Base-by-base conservation (phyloP, 2,797 vertebrate species). In the Platyrinchus mystaceus region DNA sequence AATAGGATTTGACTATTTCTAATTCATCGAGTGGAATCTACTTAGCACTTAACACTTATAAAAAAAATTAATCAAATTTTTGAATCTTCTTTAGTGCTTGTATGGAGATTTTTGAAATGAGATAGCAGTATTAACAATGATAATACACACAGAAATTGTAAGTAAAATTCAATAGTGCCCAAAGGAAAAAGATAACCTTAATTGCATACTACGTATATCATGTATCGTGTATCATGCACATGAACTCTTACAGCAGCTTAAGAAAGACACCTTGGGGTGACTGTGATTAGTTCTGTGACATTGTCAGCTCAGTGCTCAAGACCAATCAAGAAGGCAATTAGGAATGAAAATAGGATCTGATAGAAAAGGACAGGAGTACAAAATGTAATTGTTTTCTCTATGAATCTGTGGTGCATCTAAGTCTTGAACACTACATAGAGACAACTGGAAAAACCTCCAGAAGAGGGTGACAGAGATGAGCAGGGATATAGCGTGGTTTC, bases 1-100 rank as follows among this genome's bases (percentile, higher is more conserved):
- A 82, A 44, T 10, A 60, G 39, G 32, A 46, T 85, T 69, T 95
- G 67, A 37, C 49, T 67, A 4, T 74, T 92, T 84, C 58, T 74
- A 30, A 27, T 50, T 34, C 17, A 58, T 34, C 59, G 19, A 50
- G 28, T 56, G 63, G 36, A 85, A 90, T 28, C 49, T 69, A 32
- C 58, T 67, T 90, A 59, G 19, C 53, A 30, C 37, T 80, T 79
- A 43, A 49, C 32, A 66, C 15, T 83, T 81, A 6, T 3, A 52
- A 55, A 58, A 53, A 44, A 17, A 44, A 46, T 8, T 14, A 36
- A 30, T 28, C 4, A 20, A 14, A 63, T 77, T 56, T 73, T 20
- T 1, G 24, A 90, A 36, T 69, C 32, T 46, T 5, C 50, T 43
- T 68, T 75, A 43, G 34, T 30, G 23, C 32, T 85, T 36, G 3